Percentiles rank a stretch among this genome's conserved stretches.
These are phyloP conservation scores for Physeter macrocephalus DNA, from an alignment of 2,113 vertebrate species.

Conservation along the genomic window DNA sequence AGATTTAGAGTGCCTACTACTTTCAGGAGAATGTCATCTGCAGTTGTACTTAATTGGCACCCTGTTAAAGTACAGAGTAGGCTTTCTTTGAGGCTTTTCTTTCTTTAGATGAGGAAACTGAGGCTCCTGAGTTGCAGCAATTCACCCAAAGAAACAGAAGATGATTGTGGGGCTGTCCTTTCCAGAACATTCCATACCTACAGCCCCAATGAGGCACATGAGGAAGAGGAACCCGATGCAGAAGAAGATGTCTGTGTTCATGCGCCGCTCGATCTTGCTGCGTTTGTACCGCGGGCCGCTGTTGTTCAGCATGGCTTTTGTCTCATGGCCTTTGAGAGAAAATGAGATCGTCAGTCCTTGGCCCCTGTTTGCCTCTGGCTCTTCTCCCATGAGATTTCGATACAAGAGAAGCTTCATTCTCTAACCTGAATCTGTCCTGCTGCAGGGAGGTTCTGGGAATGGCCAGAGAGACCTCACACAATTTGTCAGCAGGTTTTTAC, in stretches of 20 bases:
- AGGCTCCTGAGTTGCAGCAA: not conserved
- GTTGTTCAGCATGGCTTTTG: conserved; percentile 96
- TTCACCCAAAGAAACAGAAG: not conserved
- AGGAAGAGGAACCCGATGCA: conserved; percentile 89
- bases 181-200: conserved; percentile 82
- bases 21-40: not conserved
- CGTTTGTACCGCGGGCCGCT: conserved; percentile 91
- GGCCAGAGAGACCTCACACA: not conserved
- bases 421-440: not conserved
- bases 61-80: not conserved
- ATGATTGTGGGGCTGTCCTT: not conserved
- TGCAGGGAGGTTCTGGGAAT: not conserved
- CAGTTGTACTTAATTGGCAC: not conserved
- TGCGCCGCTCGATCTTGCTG: conserved; percentile 91
- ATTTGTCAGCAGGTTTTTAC: not conserved
- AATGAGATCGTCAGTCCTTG: not conserved
- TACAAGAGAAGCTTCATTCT: not conserved
- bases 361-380: not conserved
- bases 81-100: not conserved
- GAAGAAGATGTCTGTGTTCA: conserved; percentile 90
- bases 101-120: not conserved
- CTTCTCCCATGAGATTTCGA: not conserved
- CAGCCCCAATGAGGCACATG: conserved; percentile 92
- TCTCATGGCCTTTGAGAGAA: conserved; percentile 89
- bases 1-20: not conserved